A percentile compares a stretch with the other conserved stretches of the same genome.
These are phyloP conservation scores for Misgurnus anguillicaudatus DNA, from an alignment of 2,113 vertebrate species.

Conservation along the genomic window DNA sequence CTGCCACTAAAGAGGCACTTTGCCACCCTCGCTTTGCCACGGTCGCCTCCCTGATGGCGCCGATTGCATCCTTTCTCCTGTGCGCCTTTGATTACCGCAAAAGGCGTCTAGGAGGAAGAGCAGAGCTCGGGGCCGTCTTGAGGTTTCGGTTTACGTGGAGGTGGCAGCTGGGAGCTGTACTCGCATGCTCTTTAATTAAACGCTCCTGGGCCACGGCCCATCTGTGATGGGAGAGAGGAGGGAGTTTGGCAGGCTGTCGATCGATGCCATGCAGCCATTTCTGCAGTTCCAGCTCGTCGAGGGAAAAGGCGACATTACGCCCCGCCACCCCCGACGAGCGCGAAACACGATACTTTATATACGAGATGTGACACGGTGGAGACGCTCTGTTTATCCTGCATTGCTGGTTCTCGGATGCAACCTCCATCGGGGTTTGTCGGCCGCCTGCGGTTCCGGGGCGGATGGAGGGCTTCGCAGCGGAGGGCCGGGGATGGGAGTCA, in stretches of 20 bases:
- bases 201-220: constrained; percentile 74
- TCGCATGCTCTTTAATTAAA: constrained; percentile 81
- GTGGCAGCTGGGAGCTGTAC: constrained; percentile 76
- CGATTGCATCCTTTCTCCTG: constrained; percentile 64
- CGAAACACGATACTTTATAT: constrained; percentile 68
- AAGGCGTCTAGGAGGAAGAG: constrained; percentile 2
- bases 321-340: constrained; percentile 45
- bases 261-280: constrained; percentile 67
- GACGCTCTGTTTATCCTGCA: constrained; percentile 54
- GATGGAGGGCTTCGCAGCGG: background rate
- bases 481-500: constrained; percentile 14
- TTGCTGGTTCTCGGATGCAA: background rate
- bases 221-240: constrained; percentile 63
- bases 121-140: constrained; percentile 50
- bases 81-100: constrained; percentile 70
- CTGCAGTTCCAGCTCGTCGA: constrained; percentile 54
- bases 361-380: constrained; percentile 60
- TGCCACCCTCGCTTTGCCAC: constrained; percentile 5
- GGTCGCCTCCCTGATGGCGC: constrained; percentile 52
- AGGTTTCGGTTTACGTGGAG: constrained; percentile 74
- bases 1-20: constrained; percentile 17
- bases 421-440: constrained; percentile 23
- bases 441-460: constrained; percentile 20
- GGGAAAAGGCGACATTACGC: constrained; percentile 62
- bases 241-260: constrained; percentile 67